Base-by-base conservation (phyloP, 2,113 vertebrate genomes). In the Coptodon rendalli region DNA sequence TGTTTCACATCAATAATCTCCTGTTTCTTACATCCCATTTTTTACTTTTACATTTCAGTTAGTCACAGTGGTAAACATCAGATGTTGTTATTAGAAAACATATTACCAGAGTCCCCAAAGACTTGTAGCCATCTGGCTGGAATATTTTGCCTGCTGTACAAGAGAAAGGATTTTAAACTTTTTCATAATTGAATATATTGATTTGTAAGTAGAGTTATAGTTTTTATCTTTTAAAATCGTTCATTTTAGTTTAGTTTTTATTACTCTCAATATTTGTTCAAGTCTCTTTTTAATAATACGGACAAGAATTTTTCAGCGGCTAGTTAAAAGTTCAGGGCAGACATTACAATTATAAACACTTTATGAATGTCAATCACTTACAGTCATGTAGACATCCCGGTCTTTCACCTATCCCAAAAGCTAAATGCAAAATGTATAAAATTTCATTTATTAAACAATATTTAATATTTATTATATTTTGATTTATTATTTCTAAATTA, bases 401-500 rank as follows among this genome's bases (percentile, higher is more conserved):
- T 0, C 66, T 73, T 45, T 9, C 7, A 68, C 2, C 19, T 22
- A 38, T 68, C 63, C 34, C 19, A 68, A 68, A 68, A 38, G 11
- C 1, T 68, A 13, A 68, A 66, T 66, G 2, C 61, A 38, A 66
- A 38, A 66, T 66, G 0, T 38, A 13, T n/a, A 1, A 66, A 38
- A 22, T 22, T 0, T 1, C 0, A 38, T 68, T 38, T 38, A 68
- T 68, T 68, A 68, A 38, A 13, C 3, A 22, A 68, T 68, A 68
- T 38, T 68, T 38, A 22, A 68, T 68, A 38, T 66, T 66, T 66
- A 5, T 0, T 2, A 5, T 12, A 38, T 13, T 38, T 22, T 22
- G 34, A 68, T 0, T 1, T 68, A 38, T 0, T 68, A 6, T 43
- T 14, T 71, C n/a, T 43, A 24, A 68, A 24, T 14, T 8, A 0